A percentile compares a stretch with the other conserved stretches of the same genome.
phyloP scores from a whole-genome alignment of 2,113 vertebrate genomes.

The Perca flavescens region DNA sequence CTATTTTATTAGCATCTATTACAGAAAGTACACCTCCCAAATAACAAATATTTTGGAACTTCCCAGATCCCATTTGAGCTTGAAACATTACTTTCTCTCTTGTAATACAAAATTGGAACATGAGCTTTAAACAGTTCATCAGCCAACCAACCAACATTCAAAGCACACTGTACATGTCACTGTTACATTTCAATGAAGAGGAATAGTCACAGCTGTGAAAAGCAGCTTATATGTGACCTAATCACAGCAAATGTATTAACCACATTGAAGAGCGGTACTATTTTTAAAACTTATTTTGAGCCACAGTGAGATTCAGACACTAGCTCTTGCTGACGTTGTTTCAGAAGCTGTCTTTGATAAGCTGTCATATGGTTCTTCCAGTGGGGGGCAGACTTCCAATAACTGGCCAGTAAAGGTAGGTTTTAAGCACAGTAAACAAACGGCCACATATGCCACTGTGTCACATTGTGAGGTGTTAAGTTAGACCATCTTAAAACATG shows the following conservation, averaged over 20 bases:
- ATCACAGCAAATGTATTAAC: not conserved
- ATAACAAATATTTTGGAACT: not conserved
- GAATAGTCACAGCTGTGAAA: not conserved
- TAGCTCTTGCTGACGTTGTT: not conserved
- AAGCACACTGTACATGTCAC: not conserved
- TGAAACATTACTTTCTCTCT: not conserved
- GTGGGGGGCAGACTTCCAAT: slow-evolving; percentile 52
- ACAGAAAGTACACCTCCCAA: not conserved
- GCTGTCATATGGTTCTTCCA: slow-evolving; percentile 26
- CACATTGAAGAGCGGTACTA: not conserved
- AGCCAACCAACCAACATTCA: not conserved
- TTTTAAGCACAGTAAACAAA: slow-evolving; percentile 51
- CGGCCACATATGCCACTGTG: slow-evolving; percentile 21
- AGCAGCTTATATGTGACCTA: not conserved
- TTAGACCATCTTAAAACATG: not conserved
- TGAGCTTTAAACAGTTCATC: not conserved
- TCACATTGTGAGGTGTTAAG: slow-evolving; percentile 1
- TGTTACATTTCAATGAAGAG: not conserved
- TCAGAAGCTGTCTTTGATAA: slow-evolving; percentile 61
- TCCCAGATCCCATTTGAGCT: not conserved
- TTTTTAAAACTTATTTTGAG: not conserved
- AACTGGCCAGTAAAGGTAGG: slow-evolving; percentile 52
- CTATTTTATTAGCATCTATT: not conserved
- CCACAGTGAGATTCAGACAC: not conserved
- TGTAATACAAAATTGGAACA: not conserved